phyloP scores from a whole-genome alignment of 2,113 vertebrate genomes.

The Psephotus haematonotus region DNA sequence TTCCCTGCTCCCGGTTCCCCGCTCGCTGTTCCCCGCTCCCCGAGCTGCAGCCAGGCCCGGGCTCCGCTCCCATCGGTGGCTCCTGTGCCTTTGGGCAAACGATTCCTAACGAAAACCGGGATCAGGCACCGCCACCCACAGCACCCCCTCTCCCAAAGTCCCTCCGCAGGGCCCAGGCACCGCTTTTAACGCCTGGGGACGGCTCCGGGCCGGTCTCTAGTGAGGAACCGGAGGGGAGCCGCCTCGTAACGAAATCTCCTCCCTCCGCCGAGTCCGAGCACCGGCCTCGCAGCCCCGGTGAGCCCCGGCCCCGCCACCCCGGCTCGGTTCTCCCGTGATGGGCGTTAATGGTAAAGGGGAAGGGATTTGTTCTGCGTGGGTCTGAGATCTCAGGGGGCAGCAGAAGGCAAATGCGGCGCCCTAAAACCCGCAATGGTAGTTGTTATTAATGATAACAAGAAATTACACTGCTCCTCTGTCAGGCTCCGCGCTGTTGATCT shows the following conservation, averaged over 20 bases:
- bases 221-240: background rate
- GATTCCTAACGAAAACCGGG: background rate
- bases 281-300: background rate
- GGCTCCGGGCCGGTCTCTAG: background rate
- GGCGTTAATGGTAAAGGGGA: background rate
- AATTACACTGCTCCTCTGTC: background rate
- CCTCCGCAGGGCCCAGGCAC: background rate
- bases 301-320: background rate
- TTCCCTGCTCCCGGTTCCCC: background rate
- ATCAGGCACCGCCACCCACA: background rate
- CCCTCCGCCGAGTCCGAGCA: background rate
- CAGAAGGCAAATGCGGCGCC: background rate
- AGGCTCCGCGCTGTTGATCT: background rate
- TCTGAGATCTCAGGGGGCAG: background rate
- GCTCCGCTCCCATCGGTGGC: background rate
- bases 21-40: background rate
- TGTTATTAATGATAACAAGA: background rate
- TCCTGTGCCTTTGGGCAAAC: background rate
- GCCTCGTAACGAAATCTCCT: background rate
- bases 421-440: background rate
- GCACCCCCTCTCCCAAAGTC: background rate
- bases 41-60: background rate
- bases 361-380: background rate
- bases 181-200: background rate
- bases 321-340: background rate